Evolutionary conservation across 2,797 vertebrate species (phyloP).

Genomic region (Smutsia gigantea): DNA sequence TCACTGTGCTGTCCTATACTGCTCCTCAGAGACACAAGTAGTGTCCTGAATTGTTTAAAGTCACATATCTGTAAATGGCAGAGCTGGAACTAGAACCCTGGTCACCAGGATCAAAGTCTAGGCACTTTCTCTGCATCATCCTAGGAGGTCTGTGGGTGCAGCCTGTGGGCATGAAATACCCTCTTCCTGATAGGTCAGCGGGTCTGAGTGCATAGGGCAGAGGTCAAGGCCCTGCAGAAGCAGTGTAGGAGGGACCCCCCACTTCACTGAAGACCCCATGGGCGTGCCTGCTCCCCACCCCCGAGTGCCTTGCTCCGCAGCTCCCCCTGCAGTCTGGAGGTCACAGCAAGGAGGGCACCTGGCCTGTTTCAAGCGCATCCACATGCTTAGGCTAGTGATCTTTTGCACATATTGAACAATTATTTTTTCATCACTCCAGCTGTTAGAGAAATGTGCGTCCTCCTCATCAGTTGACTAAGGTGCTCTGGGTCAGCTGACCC

Average conservation of each 20-base stretch:
- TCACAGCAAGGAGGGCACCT: not conserved
- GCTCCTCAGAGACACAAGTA: not conserved
- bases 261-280: not conserved
- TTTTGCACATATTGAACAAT: not conserved
- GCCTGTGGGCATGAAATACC: not conserved
- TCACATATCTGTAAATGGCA: not conserved
- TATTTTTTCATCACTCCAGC: constrained; percentile 34
- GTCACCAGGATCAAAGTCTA: not conserved
- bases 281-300: not conserved
- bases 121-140: not conserved
- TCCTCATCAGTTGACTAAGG: not conserved
- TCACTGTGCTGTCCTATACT: not conserved
- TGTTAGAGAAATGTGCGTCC: not conserved
- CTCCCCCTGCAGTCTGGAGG: not conserved
- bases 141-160: not conserved
- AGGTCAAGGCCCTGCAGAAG: not conserved
- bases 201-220: not conserved
- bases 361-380: not conserved
- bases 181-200: not conserved
- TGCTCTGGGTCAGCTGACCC: not conserved
- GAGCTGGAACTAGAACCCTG: not conserved
- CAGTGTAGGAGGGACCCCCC: not conserved
- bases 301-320: not conserved
- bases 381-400: not conserved
- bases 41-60: not conserved